Conservation (phyloP, 2,888 invertebrate species). For the Campoletis raptor region DNA sequence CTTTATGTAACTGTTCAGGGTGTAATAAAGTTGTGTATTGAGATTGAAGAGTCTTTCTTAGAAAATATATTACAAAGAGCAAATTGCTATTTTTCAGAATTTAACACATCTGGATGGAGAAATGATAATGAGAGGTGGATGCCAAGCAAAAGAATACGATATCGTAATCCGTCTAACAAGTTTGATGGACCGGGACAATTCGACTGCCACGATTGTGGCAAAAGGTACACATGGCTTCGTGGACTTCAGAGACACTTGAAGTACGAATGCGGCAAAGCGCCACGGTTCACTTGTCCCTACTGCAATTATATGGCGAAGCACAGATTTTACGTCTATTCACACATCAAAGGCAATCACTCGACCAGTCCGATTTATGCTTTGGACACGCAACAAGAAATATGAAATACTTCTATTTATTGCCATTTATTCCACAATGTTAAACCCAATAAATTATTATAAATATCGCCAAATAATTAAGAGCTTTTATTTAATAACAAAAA, state of each 20-base stretch:
- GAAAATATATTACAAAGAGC: not conserved
- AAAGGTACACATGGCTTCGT: slow-evolving; percentile 76
- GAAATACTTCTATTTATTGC: slow-evolving; percentile 1
- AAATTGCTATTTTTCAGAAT: slow-evolving; percentile 45
- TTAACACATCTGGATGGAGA: slow-evolving; percentile 1
- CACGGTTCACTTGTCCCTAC: slow-evolving; percentile 80
- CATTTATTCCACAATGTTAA: not conserved
- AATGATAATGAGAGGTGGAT: slow-evolving; percentile 8
- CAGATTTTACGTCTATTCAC: slow-evolving; percentile 77
- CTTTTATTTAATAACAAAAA: not conserved
- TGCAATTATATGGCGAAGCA: slow-evolving; percentile 78
- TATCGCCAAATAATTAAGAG: not conserved
- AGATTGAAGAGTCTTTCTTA: not conserved
- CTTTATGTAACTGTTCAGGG: not conserved
- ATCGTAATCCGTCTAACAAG: not conserved
- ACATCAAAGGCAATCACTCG: slow-evolving; percentile 76
- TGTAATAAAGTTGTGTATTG: not conserved
- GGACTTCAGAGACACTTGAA: slow-evolving; percentile 79
- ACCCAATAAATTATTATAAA: slow-evolving; percentile 37
- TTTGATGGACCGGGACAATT: slow-evolving; percentile 27
- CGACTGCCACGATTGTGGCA: slow-evolving; percentile 76
- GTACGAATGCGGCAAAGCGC: slow-evolving; percentile 82
- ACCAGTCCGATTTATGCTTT: slow-evolving; percentile 74
- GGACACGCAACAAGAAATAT: slow-evolving; percentile 67
- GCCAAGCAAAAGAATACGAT: not conserved